These are phyloP conservation scores for Drepana falcataria DNA, from an alignment of 2,888 invertebrate genomes.

Conservation along the genomic window DNA sequence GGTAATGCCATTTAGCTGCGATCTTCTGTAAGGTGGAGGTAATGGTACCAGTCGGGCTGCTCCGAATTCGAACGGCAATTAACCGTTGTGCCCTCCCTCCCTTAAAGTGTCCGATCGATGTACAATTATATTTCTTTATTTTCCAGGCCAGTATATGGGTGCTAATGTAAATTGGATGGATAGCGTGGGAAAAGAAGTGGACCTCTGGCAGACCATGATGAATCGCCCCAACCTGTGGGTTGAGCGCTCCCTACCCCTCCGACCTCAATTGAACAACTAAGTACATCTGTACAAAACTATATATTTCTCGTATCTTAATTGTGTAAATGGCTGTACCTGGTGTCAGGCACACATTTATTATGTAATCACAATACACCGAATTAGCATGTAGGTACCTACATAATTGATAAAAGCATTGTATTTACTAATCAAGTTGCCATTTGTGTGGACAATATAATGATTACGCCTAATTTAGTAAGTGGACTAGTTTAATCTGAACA, in stretches of 20 bases:
- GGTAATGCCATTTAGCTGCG: too few relatives aligned
- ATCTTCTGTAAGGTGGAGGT: too few relatives aligned
- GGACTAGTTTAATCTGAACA: neutral
- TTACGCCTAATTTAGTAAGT: neutral
- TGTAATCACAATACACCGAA: too few relatives aligned
- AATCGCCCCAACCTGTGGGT: constrained; percentile 97
- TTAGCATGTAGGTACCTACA: too few relatives aligned
- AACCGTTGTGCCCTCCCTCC: too few relatives aligned
- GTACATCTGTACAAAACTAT: neutral
- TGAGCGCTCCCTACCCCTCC: constrained; percentile 92
- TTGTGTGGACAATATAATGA: neutral
- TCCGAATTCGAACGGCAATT: too few relatives aligned
- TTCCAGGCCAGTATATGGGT: constrained; percentile 90
- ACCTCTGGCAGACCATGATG: constrained; percentile 96
- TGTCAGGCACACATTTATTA: neutral
- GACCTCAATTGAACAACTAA: constrained; percentile 83
- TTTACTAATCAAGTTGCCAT: neutral
- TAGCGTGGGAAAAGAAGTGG: constrained; percentile 92
- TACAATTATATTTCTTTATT: neutral
- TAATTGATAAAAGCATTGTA: neutral
- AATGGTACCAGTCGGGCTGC: too few relatives aligned
- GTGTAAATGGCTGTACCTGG: neutral
- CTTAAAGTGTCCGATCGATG: neutral
- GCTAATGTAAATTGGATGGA: constrained; percentile 97
- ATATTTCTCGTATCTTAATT: neutral